A percentile compares a stretch with the other conserved stretches of the same genome.
Evolutionary conservation across 2,113 vertebrate species (phyloP).

Genomic region (Sus scrofa): T2T-Sscrofa CM000825.6:60676001-60676500

Average conservation of each 20-base stretch:
- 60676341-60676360: not conserved
- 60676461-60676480: not conserved
- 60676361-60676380: not conserved
- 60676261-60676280: not conserved
- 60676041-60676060: not conserved
- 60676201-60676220: not conserved
- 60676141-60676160: not conserved
- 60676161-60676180: not conserved
- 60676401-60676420: not conserved
- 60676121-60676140: not conserved
- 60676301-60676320: not conserved
- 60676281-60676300: not conserved
- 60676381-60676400: not conserved
- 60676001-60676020: not conserved
- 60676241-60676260: not conserved
- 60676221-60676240: slow-evolving; percentile 39
- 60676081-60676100: not conserved
- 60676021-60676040: not conserved
- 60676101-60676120: not conserved
- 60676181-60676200: too few relatives aligned
- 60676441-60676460: not conserved
- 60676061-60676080: not conserved
- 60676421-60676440: not conserved
- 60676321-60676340: not conserved
- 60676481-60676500: not conserved